Conservation (phyloP, 2,113 vertebrate genomes). For the Hylia prasina region DNA sequence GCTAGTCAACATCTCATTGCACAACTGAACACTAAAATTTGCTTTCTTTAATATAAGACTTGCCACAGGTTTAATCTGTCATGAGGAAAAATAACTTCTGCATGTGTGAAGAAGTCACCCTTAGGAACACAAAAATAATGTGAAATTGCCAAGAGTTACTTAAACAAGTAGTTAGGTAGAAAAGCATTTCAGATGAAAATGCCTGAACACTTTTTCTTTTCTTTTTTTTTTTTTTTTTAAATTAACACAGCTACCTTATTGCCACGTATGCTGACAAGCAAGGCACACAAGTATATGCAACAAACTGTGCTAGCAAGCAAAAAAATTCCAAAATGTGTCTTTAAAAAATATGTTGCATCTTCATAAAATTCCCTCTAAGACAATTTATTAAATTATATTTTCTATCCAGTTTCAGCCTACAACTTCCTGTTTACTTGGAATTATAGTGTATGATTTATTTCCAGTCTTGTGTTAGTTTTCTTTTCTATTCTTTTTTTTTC, state of each 20-base stretch:
- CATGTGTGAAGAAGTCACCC: neutral
- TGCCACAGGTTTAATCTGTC: neutral
- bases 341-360: neutral
- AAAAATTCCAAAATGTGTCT: neutral
- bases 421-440: slow-evolving; percentile 6
- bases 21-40: neutral
- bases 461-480: slow-evolving; percentile 22
- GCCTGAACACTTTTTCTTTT: neutral
- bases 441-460: slow-evolving; percentile 26
- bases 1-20: neutral
- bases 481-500: slow-evolving; percentile 13
- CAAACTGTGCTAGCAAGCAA: neutral
- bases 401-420: neutral
- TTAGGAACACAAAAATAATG: neutral
- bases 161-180: neutral
- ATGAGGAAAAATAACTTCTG: neutral
- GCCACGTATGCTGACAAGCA: neutral
- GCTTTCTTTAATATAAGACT: neutral
- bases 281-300: neutral
- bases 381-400: slow-evolving; percentile 9
- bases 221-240: neutral
- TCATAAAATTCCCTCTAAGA: neutral
- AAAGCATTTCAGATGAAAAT: neutral
- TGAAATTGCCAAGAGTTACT: neutral
- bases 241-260: neutral